phyloP scores from a whole-genome alignment of 2,888 invertebrate species.

The Rhimphoctona megacephalus region DNA sequence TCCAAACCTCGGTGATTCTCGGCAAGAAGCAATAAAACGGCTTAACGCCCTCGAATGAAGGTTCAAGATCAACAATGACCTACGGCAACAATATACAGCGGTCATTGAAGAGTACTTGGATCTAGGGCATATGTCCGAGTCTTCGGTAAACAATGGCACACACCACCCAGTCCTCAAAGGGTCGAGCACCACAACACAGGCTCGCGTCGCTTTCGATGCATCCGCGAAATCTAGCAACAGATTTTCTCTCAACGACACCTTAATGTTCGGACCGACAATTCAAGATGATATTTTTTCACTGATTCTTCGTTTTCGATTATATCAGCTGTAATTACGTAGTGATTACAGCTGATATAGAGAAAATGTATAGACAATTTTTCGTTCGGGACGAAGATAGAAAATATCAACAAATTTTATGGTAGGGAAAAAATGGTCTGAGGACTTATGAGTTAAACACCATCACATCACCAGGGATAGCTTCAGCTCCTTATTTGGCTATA shows the following conservation, averaged over 20 bases:
- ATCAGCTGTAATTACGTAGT: not conserved
- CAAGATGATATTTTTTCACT: not conserved
- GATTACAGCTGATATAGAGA: not conserved
- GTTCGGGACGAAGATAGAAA: not conserved
- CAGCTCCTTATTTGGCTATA: constrained; percentile 37
- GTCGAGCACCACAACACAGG: not conserved
- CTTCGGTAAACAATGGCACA: not conserved
- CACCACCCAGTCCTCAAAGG: not conserved
- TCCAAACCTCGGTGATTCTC: constrained; percentile 11
- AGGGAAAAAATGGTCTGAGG: not conserved
- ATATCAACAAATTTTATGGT: not conserved
- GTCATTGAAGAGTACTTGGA: constrained; percentile 55
- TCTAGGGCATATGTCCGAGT: not conserved
- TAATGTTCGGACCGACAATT: not conserved
- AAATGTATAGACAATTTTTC: not conserved
- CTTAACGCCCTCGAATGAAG: constrained; percentile 42
- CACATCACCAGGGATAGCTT: no score
- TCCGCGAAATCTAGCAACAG: not conserved
- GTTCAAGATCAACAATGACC: constrained; percentile 10
- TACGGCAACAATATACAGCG: constrained; percentile 13
- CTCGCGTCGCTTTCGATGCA: not conserved
- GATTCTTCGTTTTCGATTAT: not conserved
- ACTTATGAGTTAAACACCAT: no score
- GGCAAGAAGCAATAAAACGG: not conserved
- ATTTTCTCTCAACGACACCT: not conserved